phyloP scores from a whole-genome alignment of 35 echinoderm and acorn worm species.

The Hemicentrotus pulcherrimus region DNA sequence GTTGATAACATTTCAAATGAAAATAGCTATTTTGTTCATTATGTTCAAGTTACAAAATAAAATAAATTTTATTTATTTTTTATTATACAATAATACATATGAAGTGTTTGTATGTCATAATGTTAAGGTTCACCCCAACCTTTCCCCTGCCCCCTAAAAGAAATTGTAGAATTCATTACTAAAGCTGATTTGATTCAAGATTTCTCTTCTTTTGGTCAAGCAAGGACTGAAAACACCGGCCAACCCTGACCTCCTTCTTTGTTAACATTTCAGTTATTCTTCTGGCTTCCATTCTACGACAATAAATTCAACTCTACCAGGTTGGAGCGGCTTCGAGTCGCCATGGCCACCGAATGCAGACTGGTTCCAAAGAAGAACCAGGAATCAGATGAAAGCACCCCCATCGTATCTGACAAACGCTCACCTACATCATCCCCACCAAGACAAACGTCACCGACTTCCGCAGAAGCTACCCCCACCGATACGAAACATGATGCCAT shows the following conservation, averaged over 20 bases:
- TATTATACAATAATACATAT: too few relatives aligned
- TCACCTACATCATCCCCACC: neutral
- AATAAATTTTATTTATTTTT: too few relatives aligned
- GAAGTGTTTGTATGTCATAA: too few relatives aligned
- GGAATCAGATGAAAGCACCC: neutral
- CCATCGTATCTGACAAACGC: neutral
- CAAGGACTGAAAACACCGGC: too few relatives aligned
- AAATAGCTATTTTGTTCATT: too few relatives aligned
- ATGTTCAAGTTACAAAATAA: too few relatives aligned
- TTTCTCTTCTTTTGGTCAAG: neutral
- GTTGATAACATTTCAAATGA: too few relatives aligned
- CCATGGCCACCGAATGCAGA: conserved; percentile 27
- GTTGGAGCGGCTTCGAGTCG: conserved; percentile 43
- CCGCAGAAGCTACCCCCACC: neutral
- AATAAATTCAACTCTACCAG: conserved; percentile 67
- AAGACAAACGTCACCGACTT: neutral
- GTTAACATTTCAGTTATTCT: conserved; percentile 56
- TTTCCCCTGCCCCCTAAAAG: too few relatives aligned
- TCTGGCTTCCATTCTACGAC: conserved; percentile 72
- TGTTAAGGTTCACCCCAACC: too few relatives aligned
- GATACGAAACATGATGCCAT: neutral
- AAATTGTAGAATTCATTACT: neutral
- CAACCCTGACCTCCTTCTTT: neutral
- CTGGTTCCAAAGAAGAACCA: neutral
- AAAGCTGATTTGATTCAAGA: neutral